These are phyloP conservation scores for Glareola pratincola DNA, from an alignment of 2,113 vertebrate genomes.

Conservation along the genomic window DNA sequence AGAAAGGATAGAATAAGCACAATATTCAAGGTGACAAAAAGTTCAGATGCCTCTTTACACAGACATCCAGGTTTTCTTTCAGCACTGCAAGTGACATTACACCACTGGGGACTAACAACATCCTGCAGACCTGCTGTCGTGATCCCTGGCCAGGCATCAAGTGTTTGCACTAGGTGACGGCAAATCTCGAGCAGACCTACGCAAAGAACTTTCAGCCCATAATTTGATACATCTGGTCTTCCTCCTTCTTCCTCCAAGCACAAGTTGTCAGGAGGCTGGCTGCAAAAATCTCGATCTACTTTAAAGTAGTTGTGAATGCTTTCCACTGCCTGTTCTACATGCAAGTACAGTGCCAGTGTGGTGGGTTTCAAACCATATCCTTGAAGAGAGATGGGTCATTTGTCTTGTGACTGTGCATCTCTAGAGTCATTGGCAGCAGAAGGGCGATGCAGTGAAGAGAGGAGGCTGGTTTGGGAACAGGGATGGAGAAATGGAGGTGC, in stretches of 20 bases:
- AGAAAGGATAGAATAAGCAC: not conserved
- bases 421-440: not conserved
- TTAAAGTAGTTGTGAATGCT: not conserved
- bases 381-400: not conserved
- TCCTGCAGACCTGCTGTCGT: not conserved
- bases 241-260: not conserved
- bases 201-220: not conserved
- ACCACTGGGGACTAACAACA: not conserved
- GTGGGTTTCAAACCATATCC: not conserved
- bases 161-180: not conserved
- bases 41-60: not conserved
- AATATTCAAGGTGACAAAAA: not conserved
- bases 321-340: not conserved
- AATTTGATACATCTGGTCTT: not conserved
- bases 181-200: not conserved
- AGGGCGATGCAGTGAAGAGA: not conserved
- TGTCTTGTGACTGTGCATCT: not conserved
- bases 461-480: not conserved
- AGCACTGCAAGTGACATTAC: not conserved
- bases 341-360: not conserved
- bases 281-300: not conserved
- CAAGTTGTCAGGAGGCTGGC: not conserved
- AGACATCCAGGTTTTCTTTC: not conserved
- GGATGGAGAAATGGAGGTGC: not conserved
- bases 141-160: not conserved